Percentiles rank a stretch among this genome's conserved stretches.
Conservation (phyloP, 37 sponge, comb jelly and placozoan genomes). For the Halisarca cf. caerulea region DNA sequence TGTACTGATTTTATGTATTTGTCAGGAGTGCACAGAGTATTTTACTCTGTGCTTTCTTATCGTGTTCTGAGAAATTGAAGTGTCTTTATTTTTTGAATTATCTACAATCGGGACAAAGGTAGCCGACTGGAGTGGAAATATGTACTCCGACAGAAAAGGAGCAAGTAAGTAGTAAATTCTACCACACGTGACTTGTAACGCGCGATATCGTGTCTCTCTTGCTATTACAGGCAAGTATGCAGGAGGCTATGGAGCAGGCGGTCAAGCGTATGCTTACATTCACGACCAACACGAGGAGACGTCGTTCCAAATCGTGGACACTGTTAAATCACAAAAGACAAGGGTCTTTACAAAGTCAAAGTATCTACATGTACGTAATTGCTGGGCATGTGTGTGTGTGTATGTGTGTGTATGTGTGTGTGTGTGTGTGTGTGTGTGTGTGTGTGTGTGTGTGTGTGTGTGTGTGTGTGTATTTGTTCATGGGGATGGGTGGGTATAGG, state of each 20-base stretch:
- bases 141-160: constrained; percentile 76
- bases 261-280: constrained; percentile 53
- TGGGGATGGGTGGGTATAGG: not conserved
- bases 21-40: too few species aligned
- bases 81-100: not conserved
- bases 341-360: not conserved
- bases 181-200: not conserved
- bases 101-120: constrained; percentile 49
- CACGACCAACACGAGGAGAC: constrained; percentile 89
- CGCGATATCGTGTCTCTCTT: not conserved
- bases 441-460: constrained; percentile 13
- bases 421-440: not conserved
- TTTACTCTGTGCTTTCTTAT: too few species aligned
- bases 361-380: not conserved
- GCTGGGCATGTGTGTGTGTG: not conserved
- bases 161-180: constrained; percentile 78
- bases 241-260: constrained; percentile 75
- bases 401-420: not conserved
- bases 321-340: constrained; percentile 62
- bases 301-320: constrained; percentile 89
- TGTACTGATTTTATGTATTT: too few species aligned
- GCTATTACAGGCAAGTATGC: constrained; percentile 65
- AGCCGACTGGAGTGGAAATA: constrained; percentile 89
- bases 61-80: too few species aligned
- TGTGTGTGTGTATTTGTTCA: constrained; percentile 20